Percentiles rank a stretch among this genome's conserved stretches.
phyloP scores from a whole-genome alignment of 2,113 vertebrate genomes.

The Menidia beryllina region DNA sequence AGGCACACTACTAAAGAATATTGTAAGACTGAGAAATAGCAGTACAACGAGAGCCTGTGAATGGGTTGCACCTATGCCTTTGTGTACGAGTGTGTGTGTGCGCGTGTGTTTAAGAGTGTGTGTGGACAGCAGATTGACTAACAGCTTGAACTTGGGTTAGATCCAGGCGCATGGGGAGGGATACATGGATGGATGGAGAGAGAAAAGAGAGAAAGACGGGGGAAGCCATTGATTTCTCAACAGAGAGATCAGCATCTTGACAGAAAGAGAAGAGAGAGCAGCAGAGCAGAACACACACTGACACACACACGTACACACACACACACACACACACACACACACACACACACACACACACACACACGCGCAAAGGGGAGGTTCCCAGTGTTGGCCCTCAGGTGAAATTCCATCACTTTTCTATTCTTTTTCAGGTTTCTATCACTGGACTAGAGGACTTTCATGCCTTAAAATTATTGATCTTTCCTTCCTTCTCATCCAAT shows the following conservation, averaged over 20 bases:
- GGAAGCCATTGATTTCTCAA: conserved; percentile 71
- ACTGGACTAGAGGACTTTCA: background rate
- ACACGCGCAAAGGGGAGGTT: conserved; percentile 9
- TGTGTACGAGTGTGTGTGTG: conserved; percentile 21
- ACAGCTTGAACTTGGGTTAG: conserved; percentile 78
- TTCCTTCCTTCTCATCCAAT: background rate
- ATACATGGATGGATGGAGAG: conserved; percentile 71
- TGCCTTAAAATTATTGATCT: background rate
- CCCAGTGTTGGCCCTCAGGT: conserved; percentile 39
- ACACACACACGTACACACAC: conserved; percentile 10
- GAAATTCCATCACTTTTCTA: conserved; percentile 49
- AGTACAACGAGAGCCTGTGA: conserved; percentile 48
- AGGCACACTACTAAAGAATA: conserved; percentile 16
- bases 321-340: conserved; percentile 27
- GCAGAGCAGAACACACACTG: conserved; percentile 33
- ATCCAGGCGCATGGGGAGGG: conserved; percentile 70
- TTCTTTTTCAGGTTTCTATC: conserved; percentile 22
- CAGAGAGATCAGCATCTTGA: conserved; percentile 79
- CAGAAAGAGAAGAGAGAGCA: conserved; percentile 64
- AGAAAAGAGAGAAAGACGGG: conserved; percentile 32
- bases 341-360: conserved; percentile 14
- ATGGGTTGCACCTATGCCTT: conserved; percentile 45
- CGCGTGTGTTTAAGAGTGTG: conserved; percentile 41
- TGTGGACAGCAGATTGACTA: conserved; percentile 77
- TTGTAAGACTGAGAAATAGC: conserved; percentile 35